Evolutionary conservation across 2,113 vertebrate species (phyloP).

Genomic region (human (Homo sapiens)): GRCh38 chr9:32613501-32614000

Average conservation of each 20-base stretch:
- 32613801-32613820: not conserved
- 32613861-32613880: not conserved
- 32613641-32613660: not conserved
- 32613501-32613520: not conserved
- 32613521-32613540: not conserved
- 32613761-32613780: not conserved
- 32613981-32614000: not conserved
- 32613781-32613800: not conserved
- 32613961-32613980: not conserved
- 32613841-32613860: not conserved
- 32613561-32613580: not conserved
- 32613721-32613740: not conserved
- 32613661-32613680: not conserved
- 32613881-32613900: not conserved
- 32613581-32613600: not conserved
- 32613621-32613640: not conserved
- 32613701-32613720: not conserved
- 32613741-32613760: not conserved
- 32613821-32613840: not conserved
- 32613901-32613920: not conserved
- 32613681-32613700: not conserved
- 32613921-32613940: not conserved
- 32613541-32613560: not conserved
- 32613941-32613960: not conserved
- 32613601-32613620: not conserved